Evolutionary conservation across 2,113 vertebrate species (phyloP).

Genomic region (Cnemophilus loriae): DNA sequence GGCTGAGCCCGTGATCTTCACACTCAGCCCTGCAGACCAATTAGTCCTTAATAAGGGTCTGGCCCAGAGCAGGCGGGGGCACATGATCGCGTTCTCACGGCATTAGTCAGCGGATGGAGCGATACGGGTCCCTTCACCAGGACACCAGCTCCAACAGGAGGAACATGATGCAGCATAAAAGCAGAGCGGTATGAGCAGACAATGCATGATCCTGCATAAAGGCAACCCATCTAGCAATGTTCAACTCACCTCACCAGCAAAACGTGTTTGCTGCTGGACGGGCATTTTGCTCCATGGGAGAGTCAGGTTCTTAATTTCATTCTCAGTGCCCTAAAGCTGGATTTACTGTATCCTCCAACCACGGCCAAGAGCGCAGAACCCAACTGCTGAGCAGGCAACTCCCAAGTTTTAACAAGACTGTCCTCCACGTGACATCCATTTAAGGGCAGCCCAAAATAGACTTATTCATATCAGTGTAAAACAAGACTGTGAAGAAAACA

Average conservation of each 20-base stretch:
- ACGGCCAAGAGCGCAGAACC: background rate
- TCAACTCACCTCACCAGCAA: background rate
- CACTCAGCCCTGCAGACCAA: background rate
- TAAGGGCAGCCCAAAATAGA: slow-evolving; percentile 22
- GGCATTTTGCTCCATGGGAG: background rate
- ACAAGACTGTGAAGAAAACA: background rate
- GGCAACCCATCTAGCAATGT: background rate
- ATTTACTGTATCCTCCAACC: background rate
- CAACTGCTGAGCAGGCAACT: slow-evolving; percentile 29
- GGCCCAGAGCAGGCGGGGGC: background rate
- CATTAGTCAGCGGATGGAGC: background rate
- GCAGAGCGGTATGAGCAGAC: background rate
- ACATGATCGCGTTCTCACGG: background rate
- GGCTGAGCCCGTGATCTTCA: background rate
- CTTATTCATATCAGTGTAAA: background rate
- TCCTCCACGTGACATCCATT: slow-evolving; percentile 23
- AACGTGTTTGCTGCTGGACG: background rate
- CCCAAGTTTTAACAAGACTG: slow-evolving; percentile 33
- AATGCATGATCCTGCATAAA: background rate
- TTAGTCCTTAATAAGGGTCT: background rate
- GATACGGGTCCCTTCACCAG: background rate
- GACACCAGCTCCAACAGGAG: background rate
- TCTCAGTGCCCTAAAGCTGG: background rate
- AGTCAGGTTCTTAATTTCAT: background rate
- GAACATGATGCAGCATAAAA: slow-evolving; percentile 37